These are phyloP conservation scores for Varanus salvator DNA, from an alignment of 2,113 vertebrate genomes.

Conservation along the genomic window DNA sequence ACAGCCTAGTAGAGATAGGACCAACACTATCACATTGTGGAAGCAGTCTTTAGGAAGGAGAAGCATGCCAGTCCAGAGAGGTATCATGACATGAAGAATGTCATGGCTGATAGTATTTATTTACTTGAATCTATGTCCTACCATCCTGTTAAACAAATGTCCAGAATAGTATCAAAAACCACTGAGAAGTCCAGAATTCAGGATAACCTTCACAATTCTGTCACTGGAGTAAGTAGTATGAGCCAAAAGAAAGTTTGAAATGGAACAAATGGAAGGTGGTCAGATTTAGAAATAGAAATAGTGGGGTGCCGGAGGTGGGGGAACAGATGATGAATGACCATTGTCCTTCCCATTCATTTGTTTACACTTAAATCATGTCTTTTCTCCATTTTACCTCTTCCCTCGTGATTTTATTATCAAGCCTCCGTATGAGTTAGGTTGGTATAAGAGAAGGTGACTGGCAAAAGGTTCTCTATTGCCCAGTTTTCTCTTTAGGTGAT, in stretches of 20 bases:
- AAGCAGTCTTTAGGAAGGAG: background rate
- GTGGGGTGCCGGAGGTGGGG: background rate
- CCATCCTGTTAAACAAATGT: background rate
- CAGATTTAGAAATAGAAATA: background rate
- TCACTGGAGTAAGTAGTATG: background rate
- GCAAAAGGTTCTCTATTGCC: background rate
- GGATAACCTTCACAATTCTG: background rate
- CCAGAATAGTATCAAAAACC: background rate
- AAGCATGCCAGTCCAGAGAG: background rate
- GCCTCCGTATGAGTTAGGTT: background rate
- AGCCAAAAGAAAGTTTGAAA: background rate
- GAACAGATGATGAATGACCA: background rate
- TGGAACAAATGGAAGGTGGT: background rate
- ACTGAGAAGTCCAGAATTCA: background rate
- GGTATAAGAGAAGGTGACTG: background rate
- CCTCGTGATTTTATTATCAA: background rate
- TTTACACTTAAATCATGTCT: background rate
- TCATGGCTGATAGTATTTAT: background rate
- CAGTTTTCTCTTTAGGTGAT: background rate
- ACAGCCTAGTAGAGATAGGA: background rate
- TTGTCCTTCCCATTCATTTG: background rate
- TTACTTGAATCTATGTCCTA: background rate
- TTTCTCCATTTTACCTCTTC: background rate
- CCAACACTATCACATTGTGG: background rate
- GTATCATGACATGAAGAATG: background rate